Percentiles rank a stretch among this genome's conserved stretches.
Evolutionary conservation across 2,888 invertebrate genomes (phyloP).

Genomic region (Monochamus alternatus): DNA sequence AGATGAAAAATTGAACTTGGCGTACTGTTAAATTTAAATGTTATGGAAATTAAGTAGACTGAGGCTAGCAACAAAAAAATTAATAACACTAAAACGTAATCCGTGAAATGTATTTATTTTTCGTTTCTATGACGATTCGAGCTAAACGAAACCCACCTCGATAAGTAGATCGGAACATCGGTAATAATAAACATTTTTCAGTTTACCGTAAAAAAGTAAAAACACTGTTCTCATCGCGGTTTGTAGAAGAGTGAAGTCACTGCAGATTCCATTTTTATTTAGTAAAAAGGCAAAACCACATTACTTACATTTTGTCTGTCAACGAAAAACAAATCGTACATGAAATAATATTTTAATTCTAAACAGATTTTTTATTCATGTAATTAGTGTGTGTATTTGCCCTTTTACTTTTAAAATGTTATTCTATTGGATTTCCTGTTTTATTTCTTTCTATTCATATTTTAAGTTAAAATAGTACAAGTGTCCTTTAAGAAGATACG

Average conservation of each 20-base stretch:
- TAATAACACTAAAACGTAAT: neutral
- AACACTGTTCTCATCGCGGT: neutral
- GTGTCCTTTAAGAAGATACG: too few species aligned
- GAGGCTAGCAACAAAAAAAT: slow-evolving; percentile 7
- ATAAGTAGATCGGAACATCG: slow-evolving; percentile 27
- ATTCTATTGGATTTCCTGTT: too few species aligned
- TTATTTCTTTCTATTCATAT: too few species aligned
- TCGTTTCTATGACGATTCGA: neutral
- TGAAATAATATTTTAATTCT: neutral
- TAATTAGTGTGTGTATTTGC: too few species aligned
- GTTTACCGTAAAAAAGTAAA: neutral
- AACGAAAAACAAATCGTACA: neutral
- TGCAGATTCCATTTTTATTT: neutral
- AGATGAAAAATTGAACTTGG: too few species aligned
- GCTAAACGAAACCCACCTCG: slow-evolving; percentile 1
- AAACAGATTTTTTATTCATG: too few species aligned
- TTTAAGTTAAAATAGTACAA: too few species aligned
- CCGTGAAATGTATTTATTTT: neutral
- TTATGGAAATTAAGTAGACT: neutral
- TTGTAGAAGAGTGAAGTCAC: neutral
- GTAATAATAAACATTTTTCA: neutral
- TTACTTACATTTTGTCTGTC: neutral
- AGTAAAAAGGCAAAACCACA: neutral
- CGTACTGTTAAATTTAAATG: too few species aligned
- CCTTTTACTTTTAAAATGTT: too few species aligned